Evolutionary conservation across 1,140 invertebrate genomes (phyloP).

Genomic region (Hypothenemus hampei): DNA sequence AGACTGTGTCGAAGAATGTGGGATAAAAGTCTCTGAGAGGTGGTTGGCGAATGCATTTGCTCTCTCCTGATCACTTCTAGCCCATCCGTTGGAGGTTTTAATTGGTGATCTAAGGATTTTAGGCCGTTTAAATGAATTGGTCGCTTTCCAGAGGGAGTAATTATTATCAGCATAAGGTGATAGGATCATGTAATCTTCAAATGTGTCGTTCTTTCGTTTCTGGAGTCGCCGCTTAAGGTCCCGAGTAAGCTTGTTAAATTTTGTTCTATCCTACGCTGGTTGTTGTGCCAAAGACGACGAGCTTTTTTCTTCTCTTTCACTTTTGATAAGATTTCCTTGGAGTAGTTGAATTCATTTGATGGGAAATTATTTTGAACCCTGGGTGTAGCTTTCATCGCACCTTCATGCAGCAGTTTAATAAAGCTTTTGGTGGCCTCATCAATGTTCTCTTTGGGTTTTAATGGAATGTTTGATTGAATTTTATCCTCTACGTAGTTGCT

Average conservation of each 20-base stretch:
- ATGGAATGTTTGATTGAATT: background rate
- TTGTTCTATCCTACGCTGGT: no score
- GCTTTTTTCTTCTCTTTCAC: background rate
- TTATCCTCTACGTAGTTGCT: constrained; percentile 1
- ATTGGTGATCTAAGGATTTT: background rate
- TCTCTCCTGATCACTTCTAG: background rate
- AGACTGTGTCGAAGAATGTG: background rate
- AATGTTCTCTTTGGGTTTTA: constrained; percentile 4
- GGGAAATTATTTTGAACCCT: background rate
- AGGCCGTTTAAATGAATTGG: background rate
- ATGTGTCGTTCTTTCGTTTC: background rate
- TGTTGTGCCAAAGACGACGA: no score
- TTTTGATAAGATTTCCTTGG: background rate
- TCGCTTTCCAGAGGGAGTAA: background rate
- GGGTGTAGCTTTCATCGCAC: background rate
- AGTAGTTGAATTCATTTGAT: background rate
- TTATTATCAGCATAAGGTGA: background rate
- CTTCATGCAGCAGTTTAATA: background rate
- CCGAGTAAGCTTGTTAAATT: background rate
- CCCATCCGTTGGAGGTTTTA: background rate
- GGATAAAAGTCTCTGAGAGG: background rate
- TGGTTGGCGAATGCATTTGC: background rate
- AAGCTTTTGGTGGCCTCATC: constrained; percentile 1
- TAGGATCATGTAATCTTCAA: background rate
- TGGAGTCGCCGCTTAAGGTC: background rate